Evolutionary conservation across 2,113 vertebrate species (phyloP), one percentile per base, ranked within the genome.

Genomic region (Mormoops blainvillei): DNA sequence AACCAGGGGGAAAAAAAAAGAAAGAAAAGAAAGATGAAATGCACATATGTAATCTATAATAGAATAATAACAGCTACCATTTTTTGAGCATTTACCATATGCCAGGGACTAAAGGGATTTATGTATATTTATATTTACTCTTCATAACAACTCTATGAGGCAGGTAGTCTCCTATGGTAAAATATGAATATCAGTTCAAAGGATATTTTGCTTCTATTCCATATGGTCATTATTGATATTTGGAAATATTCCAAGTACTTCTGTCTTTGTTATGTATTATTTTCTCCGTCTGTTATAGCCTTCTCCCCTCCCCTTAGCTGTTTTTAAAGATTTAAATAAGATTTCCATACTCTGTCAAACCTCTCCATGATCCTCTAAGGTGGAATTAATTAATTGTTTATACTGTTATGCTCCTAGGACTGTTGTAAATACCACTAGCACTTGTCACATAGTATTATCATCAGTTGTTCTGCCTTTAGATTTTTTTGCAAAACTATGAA

Each of bases 321-420:
- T 80, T 87, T 90, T 83, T 68, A 74, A 96, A 94, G 54, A 87
- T 77, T 65, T 95, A 82, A 93, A 63, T 84, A 74, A 76, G 84
- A 28, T 48, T 61, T 54, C 56, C 3, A 9, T 63, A 61, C 15
- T 92, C 54, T 68, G 12, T 56, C 38, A 87, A n/a, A 45, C 41
- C n/a, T 82, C 68, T 58, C 38, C 41, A 18, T 91, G 65, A 48
- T 71, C 50, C 45, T 89, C 22, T 38, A 78, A 89, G 58, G n/a
- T 38, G 58, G 73, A 86, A 50, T 71, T 89, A 95, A 45, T 77
- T 81, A 52, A n/a, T 70, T 65, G n/a, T 50, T 81, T 33, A 31
- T 68, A 41, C 50, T 74, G 0, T 36, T 38, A 10, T 80, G 14
- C 43, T 76, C 20, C 38, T 71, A 50, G 77, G 20, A 70, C 67